phyloP scores from a whole-genome alignment of 2,113 vertebrate genomes.

The Fulica atra region DNA sequence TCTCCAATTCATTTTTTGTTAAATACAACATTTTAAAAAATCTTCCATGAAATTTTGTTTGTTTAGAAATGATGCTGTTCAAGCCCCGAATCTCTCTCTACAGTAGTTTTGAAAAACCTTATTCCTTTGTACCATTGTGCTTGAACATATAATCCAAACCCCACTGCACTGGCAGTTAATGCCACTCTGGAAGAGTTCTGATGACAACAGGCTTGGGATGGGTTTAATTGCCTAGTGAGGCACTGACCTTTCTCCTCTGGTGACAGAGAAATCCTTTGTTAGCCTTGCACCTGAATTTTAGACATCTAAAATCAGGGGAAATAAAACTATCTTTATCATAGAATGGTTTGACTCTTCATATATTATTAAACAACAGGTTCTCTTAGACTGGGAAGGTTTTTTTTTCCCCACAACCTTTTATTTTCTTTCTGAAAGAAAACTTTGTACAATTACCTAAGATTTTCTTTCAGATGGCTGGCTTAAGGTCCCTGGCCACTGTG shows the following conservation, averaged over 20 bases:
- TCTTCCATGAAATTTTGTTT: neutral
- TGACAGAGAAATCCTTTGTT: neutral
- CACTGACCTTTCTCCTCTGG: neutral
- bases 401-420: neutral
- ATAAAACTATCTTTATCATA: neutral
- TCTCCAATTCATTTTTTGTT: neutral
- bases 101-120: neutral
- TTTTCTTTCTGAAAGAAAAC: neutral
- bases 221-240: neutral
- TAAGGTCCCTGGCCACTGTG: neutral
- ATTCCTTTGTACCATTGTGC: neutral
- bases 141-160: neutral
- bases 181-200: neutral
- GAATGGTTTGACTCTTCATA: neutral
- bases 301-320: neutral
- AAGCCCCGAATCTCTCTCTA: neutral
- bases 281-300: neutral
- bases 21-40: neutral
- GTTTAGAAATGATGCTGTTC: neutral
- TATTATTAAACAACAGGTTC: constrained; percentile 4
- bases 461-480: neutral
- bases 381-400: neutral
- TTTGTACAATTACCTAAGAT: neutral
- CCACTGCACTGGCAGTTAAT: neutral
- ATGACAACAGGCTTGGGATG: neutral